Evolutionary conservation across 2,797 vertebrate genomes (phyloP).

Genomic region (Ctenosaura bakeri): DNA sequence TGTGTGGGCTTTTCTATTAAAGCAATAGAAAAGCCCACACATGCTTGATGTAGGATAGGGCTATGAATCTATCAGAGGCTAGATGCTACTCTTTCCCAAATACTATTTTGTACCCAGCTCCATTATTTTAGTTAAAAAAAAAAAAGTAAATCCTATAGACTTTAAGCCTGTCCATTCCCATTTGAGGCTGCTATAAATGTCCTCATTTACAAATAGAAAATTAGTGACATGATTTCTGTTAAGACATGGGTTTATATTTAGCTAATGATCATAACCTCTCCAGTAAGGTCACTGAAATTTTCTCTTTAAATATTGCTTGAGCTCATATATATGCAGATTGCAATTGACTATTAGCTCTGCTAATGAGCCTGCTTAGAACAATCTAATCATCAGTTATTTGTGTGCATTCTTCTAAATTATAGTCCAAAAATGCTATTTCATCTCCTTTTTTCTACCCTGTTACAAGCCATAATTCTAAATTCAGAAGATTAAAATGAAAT

Average conservation of each 20-base stretch:
- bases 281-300: slow-evolving; percentile 8
- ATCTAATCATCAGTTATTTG: slow-evolving; percentile 44
- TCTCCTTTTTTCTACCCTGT: background rate
- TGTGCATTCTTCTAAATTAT: slow-evolving; percentile 3
- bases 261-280: slow-evolving; percentile 16
- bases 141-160: background rate
- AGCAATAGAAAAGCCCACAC: too few species aligned
- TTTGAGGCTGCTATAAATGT: background rate
- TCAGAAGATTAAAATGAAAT: background rate
- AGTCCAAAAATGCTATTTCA: slow-evolving; percentile 3
- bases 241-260: slow-evolving; percentile 21
- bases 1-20: too few species aligned
- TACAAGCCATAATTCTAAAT: background rate
- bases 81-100: background rate
- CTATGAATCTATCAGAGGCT: too few species aligned
- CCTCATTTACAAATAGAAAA: slow-evolving; percentile 4
- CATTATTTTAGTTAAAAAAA: background rate
- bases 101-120: background rate
- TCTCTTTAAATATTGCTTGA: slow-evolving; percentile 24
- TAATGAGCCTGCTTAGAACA: slow-evolving; percentile 60
- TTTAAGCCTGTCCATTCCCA: background rate
- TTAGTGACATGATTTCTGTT: background rate
- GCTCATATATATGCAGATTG: slow-evolving; percentile 52
- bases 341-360: slow-evolving; percentile 60
- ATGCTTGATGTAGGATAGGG: too few species aligned